A percentile compares a stretch with the other conserved stretches of the same genome.
These are phyloP conservation scores for Drosophila nigrodunni DNA, from an alignment of 1,140 invertebrate genomes.

Conservation along the genomic window DNA sequence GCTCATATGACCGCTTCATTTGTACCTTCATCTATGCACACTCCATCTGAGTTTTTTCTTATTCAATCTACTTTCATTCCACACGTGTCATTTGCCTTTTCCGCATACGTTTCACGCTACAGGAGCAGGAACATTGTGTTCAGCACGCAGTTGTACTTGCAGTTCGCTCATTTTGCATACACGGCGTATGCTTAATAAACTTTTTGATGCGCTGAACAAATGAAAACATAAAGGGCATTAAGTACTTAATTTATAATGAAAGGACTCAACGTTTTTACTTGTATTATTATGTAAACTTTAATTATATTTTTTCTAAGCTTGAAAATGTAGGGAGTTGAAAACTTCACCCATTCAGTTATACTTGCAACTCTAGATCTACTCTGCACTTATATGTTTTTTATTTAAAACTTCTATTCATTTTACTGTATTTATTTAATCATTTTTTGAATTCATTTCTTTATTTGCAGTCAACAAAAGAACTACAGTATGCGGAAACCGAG, in stretches of 20 bases:
- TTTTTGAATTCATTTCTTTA: background rate
- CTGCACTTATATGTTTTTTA: too few relatives aligned
- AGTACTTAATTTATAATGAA: background rate
- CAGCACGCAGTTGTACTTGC: background rate
- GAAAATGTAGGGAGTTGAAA: too few relatives aligned
- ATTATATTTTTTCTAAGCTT: too few relatives aligned
- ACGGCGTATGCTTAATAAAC: constrained; percentile 3
- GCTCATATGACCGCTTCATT: constrained; percentile 10
- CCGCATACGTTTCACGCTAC: background rate
- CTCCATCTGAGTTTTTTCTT: background rate
- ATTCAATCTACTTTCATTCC: constrained; percentile 1
- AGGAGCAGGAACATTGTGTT: background rate
- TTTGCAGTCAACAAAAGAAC: constrained; percentile 1
- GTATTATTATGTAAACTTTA: background rate
- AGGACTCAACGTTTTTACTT: background rate
- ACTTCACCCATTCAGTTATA: too few relatives aligned
- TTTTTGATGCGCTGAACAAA: background rate
- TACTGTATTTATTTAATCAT: too few relatives aligned
- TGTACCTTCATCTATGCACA: background rate
- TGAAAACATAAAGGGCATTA: background rate
- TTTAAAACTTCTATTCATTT: too few relatives aligned
- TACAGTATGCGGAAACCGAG: constrained; percentile 45
- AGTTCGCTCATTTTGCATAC: background rate
- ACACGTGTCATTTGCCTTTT: constrained; percentile 23
- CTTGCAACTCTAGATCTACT: too few relatives aligned